These are phyloP conservation scores for Netelia fuscicornis DNA, from an alignment of 2,888 invertebrate species.

Conservation along the genomic window DNA sequence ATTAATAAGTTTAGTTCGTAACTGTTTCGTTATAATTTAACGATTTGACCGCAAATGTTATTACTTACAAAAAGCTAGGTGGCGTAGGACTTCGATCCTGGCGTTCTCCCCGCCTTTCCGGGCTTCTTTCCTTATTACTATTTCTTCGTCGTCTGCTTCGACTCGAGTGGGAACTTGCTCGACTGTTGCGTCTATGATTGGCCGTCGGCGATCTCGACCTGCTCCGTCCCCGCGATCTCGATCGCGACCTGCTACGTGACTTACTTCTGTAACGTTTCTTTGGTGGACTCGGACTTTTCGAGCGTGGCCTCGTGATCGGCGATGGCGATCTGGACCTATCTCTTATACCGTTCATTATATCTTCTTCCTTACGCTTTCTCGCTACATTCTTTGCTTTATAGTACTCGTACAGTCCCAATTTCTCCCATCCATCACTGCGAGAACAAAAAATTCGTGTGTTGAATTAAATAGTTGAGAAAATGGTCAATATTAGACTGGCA, in stretches of 20 bases:
- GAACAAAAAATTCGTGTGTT: conserved; percentile 13
- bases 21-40: conserved; percentile 7
- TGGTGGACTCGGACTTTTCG: conserved; percentile 90
- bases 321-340: conserved; percentile 92
- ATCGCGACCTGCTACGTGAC: conserved; percentile 87
- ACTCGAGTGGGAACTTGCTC: conserved; percentile 83
- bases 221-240: conserved; percentile 84
- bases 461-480: too few relatives aligned
- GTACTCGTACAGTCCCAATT: conserved; percentile 98
- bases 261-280: conserved; percentile 91
- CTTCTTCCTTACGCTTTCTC: conserved; percentile 94
- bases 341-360: conserved; percentile 90
- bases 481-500: too few relatives aligned
- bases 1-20: conserved; percentile 12
- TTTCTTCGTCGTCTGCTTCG: conserved; percentile 85
- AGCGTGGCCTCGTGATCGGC: conserved; percentile 91
- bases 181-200: conserved; percentile 82
- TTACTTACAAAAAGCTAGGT: conserved; percentile 91
- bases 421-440: conserved; percentile 98
- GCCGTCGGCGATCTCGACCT: conserved; percentile 85
- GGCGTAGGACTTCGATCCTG: conserved; percentile 87
- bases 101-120: conserved; percentile 81
- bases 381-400: conserved; percentile 98
- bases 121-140: conserved; percentile 83
- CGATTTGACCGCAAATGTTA: background rate